phyloP scores from a whole-genome alignment of 2,797 vertebrate species.

The Gobionotothen gibberifrons region DNA sequence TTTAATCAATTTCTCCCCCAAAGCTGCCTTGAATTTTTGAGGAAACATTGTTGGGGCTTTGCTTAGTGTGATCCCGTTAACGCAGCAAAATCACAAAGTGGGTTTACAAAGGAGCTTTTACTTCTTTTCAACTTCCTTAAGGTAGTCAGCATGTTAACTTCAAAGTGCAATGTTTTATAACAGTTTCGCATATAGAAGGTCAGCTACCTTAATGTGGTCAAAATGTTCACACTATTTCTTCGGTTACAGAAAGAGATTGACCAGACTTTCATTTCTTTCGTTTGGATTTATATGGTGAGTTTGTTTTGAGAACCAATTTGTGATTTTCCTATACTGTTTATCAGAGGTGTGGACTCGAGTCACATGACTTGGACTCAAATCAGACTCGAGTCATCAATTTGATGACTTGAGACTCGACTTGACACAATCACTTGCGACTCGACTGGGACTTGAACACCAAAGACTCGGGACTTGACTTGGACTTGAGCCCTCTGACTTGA shows the following conservation, averaged over 20 bases:
- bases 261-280: slow-evolving; percentile 47
- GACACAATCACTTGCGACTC: too few species aligned
- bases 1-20: too few species aligned
- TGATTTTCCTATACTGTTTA: not conserved
- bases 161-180: not conserved
- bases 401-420: too few species aligned
- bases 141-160: not conserved
- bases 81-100: not conserved
- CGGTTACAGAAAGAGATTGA: slow-evolving; percentile 52
- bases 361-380: too few species aligned
- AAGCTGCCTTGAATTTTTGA: too few species aligned
- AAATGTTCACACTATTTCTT: not conserved
- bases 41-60: too few species aligned
- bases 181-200: not conserved
- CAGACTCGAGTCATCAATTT: too few species aligned
- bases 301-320: not conserved
- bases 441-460: too few species aligned
- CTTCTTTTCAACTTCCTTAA: too few species aligned
- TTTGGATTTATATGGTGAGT: slow-evolving; percentile 51
- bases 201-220: not conserved
- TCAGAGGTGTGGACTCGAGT: too few species aligned
- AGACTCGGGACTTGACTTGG: too few species aligned
- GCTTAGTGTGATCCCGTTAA: not conserved
- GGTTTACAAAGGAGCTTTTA: not conserved
- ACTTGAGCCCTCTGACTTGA: too few species aligned